A percentile compares a stretch with the other conserved stretches of the same genome.
Conservation (phyloP, 2,888 invertebrate genomes). For the Octodonta nipae region DNA sequence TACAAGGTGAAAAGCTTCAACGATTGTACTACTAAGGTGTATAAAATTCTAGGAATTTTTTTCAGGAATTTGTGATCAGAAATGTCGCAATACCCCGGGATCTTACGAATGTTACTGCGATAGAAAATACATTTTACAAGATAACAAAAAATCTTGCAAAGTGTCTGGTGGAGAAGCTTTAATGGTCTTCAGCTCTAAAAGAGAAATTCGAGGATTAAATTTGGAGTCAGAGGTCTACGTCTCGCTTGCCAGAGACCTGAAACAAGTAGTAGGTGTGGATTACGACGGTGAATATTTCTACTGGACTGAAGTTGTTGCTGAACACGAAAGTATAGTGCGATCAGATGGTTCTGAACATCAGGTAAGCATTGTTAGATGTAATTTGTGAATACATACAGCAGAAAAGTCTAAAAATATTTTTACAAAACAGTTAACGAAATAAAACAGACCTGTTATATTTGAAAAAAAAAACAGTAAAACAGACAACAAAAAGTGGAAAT, state of each 20-base stretch:
- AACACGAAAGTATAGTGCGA: constrained; percentile 57
- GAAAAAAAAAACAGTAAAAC: no score
- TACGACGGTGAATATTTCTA: constrained; percentile 58
- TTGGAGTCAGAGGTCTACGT: constrained; percentile 42
- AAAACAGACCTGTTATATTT: no score
- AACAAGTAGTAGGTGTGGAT: constrained; percentile 53
- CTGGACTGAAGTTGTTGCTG: constrained; percentile 62
- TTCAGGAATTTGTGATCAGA: constrained; percentile 49
- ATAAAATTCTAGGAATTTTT: no score
- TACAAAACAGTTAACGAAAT: constrained; percentile 2
- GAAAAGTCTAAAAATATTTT: constrained; percentile 1
- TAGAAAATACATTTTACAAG: constrained; percentile 39
- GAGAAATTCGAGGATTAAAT: constrained; percentile 50
- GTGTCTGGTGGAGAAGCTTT: constrained; percentile 47
- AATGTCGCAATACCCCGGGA: constrained; percentile 46
- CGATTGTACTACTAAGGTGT: no score
- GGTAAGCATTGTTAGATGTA: no score
- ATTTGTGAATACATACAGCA: neutral
- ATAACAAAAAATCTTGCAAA: constrained; percentile 43
- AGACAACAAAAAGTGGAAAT: no score
- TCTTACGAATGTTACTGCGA: constrained; percentile 52
- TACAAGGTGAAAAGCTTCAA: no score
- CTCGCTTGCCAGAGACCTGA: constrained; percentile 39
- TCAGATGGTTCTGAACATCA: constrained; percentile 57
- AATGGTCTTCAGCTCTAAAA: constrained; percentile 53